Evolutionary conservation across 2,113 vertebrate species (phyloP).

Genomic region (Ranitomeya imitator): DNA sequence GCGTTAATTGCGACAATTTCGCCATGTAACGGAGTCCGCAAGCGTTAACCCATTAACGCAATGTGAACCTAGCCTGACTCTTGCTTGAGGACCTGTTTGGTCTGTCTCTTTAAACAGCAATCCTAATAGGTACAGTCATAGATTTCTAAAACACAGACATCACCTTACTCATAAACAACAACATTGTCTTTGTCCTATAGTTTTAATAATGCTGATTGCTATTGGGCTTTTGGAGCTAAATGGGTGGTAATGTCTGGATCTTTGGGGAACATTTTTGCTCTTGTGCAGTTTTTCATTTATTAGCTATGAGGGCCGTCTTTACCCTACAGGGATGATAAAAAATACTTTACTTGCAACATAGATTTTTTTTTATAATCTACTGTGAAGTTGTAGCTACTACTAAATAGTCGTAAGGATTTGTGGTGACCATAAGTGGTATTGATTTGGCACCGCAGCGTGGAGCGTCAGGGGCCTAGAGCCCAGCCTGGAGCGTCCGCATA

Average conservation of each 20-base stretch:
- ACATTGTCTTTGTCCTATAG: neutral
- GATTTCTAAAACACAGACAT: too few relatives aligned
- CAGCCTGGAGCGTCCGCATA: neutral
- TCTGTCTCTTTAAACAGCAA: too few relatives aligned
- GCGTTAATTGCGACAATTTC: too few relatives aligned
- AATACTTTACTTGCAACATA: neutral
- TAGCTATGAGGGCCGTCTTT: neutral
- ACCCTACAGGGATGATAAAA: neutral
- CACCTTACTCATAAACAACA: too few relatives aligned
- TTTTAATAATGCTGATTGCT: neutral
- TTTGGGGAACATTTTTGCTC: neutral
- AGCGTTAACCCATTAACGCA: too few relatives aligned
- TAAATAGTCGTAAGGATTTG: slow-evolving; percentile 17
- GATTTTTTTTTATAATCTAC: slow-evolving; percentile 23
- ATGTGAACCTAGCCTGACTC: too few relatives aligned
- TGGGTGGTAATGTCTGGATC: neutral
- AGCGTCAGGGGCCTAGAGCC: slow-evolving; percentile 24
- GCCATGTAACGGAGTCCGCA: too few relatives aligned
- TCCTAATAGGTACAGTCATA: too few relatives aligned
- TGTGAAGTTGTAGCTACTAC: slow-evolving; percentile 29
- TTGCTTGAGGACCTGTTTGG: too few relatives aligned
- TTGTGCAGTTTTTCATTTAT: neutral
- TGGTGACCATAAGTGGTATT: slow-evolving; percentile 28
- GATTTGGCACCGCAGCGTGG: slow-evolving; percentile 37
- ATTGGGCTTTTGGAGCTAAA: neutral